Conservation (phyloP, 2,797 vertebrate genomes). For the Ara ararauna region DNA sequence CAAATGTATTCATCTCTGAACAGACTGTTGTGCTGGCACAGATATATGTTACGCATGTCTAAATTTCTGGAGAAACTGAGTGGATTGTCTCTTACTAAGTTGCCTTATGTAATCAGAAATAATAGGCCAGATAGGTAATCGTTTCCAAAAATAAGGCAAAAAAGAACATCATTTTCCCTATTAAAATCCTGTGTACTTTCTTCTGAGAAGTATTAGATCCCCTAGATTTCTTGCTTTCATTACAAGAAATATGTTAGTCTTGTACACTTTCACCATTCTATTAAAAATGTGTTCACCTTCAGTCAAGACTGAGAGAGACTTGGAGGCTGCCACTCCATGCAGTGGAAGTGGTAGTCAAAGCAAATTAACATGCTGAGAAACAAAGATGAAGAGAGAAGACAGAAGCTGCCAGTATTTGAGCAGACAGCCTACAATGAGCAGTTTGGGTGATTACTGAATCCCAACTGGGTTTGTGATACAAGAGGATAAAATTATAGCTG, state of each 20-base stretch:
- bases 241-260: background rate
- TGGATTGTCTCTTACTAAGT: background rate
- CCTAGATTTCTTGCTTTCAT: background rate
- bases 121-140: background rate
- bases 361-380: background rate
- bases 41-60: background rate
- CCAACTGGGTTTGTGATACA: background rate
- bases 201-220: background rate
- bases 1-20: background rate
- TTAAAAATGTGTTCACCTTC: background rate
- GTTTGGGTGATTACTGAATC: background rate
- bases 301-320: accelerated
- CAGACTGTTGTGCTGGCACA: background rate
- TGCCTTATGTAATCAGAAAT: slow-evolving; percentile 30
- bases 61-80: background rate
- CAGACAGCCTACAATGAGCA: background rate
- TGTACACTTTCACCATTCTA: background rate
- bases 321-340: accelerated
- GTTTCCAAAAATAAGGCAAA: background rate
- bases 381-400: background rate
- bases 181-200: background rate
- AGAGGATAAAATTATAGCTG: background rate
- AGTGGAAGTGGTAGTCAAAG: background rate
- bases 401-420: background rate
- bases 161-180: background rate